These are phyloP conservation scores for Caenorhabditis sulstoni DNA, from an alignment of 2,888 invertebrate species.

Conservation along the genomic window DNA sequence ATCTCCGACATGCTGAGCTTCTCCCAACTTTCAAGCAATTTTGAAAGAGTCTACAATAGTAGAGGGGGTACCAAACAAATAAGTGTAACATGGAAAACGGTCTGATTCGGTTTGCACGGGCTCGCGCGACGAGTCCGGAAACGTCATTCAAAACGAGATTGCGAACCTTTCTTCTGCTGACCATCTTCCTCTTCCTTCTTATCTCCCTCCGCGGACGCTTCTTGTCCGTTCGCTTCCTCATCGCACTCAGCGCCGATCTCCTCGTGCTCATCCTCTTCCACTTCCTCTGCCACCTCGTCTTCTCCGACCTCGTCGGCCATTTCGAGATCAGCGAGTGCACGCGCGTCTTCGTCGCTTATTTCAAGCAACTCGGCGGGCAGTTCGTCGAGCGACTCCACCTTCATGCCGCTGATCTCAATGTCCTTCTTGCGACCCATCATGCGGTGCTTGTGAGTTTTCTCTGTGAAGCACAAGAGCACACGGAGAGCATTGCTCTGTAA, in stretches of 20 bases:
- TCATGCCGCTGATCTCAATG: constrained; percentile 38
- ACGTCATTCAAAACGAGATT: not conserved
- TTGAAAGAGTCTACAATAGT: no score
- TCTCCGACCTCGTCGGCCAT: constrained; percentile 54
- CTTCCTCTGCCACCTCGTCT: constrained; percentile 34
- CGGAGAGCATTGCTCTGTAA: constrained; percentile 65
- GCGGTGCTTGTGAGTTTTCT: constrained; percentile 68
- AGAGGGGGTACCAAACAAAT: no score
- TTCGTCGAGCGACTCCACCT: constrained; percentile 48
- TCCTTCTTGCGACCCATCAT: constrained; percentile 63
- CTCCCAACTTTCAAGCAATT: no score
- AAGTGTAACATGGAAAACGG: no score
- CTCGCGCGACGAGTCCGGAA: not conserved
- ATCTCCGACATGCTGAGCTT: no score
- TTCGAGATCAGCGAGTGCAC: constrained; percentile 41
- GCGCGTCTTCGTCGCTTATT: constrained; percentile 45
- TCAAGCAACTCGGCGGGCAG: constrained; percentile 52
- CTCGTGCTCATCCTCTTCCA: constrained; percentile 39
- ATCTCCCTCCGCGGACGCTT: constrained; percentile 12
- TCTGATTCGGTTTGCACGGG: no score
- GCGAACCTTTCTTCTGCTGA: constrained; percentile 37
- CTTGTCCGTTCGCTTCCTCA: constrained; percentile 17
- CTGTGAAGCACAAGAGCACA: constrained; percentile 65
- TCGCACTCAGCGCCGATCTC: constrained; percentile 16
- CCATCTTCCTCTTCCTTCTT: constrained; percentile 12